phyloP scores from a whole-genome alignment of 2,113 vertebrate genomes.

The Rattus norvegicus region GRCr8 NC_086036.1:41187501-41188000 shows the following conservation, averaged over 20 bases:
- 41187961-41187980: background rate
- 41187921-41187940: background rate
- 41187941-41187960: background rate
- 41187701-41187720: background rate
- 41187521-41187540: background rate
- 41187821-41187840: background rate
- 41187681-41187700: background rate
- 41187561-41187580: background rate
- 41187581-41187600: background rate
- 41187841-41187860: background rate
- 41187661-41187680: background rate
- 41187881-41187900: background rate
- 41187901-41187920: background rate
- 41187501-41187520: constrained; percentile 16
- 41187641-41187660: background rate
- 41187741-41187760: background rate
- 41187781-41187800: background rate
- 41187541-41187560: background rate
- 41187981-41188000: background rate
- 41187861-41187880: background rate
- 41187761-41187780: background rate
- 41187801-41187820: background rate
- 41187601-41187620: background rate
- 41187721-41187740: too few relatives aligned
- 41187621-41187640: background rate